phyloP scores from a whole-genome alignment of 2,888 invertebrate genomes.

The Adineta ricciae region DNA sequence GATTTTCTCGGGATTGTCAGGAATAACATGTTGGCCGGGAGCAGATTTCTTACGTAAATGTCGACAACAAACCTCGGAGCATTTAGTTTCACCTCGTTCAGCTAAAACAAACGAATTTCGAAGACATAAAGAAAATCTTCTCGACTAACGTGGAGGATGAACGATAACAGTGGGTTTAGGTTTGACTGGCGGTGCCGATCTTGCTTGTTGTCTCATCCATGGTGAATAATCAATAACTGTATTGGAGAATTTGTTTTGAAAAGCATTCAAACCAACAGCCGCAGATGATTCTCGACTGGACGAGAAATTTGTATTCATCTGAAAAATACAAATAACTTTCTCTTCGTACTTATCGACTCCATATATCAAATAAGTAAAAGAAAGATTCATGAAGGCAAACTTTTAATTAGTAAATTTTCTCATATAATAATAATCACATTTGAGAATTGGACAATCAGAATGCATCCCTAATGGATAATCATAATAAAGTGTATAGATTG shows the following conservation, averaged over 20 bases:
- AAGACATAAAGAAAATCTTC: too few species aligned
- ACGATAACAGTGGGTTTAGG: not conserved
- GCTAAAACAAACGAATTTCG: too few species aligned
- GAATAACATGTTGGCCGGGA: not conserved
- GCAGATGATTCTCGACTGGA: not conserved
- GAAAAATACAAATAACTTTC: not conserved
- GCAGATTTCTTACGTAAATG: not conserved
- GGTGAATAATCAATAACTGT: constrained; percentile 6
- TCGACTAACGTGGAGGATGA: not conserved
- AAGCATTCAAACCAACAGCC: not conserved
- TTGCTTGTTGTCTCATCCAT: not conserved
- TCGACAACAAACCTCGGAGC: not conserved
- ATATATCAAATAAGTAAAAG: not conserved
- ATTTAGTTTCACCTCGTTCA: not conserved
- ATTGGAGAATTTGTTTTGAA: not conserved
- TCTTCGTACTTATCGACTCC: not conserved
- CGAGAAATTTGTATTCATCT: not conserved
- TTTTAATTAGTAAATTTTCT: too few species aligned
- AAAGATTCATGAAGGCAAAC: not conserved
- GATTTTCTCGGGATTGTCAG: not conserved
- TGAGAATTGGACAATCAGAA: not conserved
- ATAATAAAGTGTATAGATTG: constrained; percentile 4
- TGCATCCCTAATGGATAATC: not conserved
- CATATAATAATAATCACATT: constrained; percentile 10
- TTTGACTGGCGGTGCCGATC: not conserved